phyloP scores from a whole-genome alignment of 2,888 invertebrate genomes.

The Apodemia duryi region DNA sequence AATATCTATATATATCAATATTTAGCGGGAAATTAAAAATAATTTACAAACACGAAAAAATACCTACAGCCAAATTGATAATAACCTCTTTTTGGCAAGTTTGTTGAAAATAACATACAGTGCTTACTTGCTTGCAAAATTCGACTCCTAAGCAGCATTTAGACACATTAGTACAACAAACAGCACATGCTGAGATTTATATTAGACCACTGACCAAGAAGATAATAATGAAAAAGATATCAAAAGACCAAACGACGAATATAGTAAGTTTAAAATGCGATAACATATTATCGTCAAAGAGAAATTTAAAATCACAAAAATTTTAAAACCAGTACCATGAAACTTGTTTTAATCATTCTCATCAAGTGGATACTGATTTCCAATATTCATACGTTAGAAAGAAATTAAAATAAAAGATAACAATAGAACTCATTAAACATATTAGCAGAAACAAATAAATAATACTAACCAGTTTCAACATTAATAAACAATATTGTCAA shows the following conservation, averaged over 20 bases:
- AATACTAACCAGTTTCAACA: constrained; percentile 71
- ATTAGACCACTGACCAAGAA: not conserved
- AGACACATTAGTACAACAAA: too few relatives aligned
- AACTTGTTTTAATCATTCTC: constrained; percentile 2
- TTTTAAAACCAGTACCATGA: constrained; percentile 4
- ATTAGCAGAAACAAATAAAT: constrained; percentile 25
- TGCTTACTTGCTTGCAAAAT: too few relatives aligned
- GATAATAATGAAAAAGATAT: not conserved
- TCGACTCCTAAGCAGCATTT: too few relatives aligned
- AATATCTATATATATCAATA: too few relatives aligned
- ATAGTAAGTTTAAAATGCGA: not conserved
- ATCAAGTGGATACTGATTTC: constrained; percentile 10
- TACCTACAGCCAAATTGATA: too few relatives aligned
- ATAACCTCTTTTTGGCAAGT: too few relatives aligned
- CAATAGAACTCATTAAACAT: constrained; percentile 31
- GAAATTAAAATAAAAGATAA: constrained; percentile 15
- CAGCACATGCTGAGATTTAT: not conserved
- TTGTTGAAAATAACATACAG: too few relatives aligned
- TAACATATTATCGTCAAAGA: not conserved
- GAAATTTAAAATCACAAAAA: constrained; percentile 13
- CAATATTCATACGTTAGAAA: not conserved
- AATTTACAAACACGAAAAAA: too few relatives aligned
- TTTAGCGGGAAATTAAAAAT: too few relatives aligned
- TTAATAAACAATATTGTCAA: constrained; percentile 32
- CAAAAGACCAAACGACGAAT: not conserved